phyloP scores from a whole-genome alignment of 2,113 vertebrate species.

The Syngnathus floridae region DNA sequence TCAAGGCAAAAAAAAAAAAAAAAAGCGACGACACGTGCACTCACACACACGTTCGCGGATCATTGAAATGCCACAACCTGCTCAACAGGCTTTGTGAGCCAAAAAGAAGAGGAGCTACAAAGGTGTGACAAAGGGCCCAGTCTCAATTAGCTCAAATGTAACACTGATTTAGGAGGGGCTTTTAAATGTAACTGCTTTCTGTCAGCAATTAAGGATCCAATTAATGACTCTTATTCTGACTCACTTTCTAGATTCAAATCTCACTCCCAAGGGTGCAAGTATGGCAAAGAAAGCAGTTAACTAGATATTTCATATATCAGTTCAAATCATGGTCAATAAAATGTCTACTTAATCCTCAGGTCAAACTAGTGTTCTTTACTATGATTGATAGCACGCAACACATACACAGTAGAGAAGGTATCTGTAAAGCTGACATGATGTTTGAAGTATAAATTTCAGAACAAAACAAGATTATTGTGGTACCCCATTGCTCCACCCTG shows the following conservation, averaged over 20 bases:
- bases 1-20: too few relatives aligned
- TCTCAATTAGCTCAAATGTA: not conserved
- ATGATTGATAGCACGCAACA: too few relatives aligned
- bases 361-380: too few relatives aligned
- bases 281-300: not conserved
- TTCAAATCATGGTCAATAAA: too few relatives aligned
- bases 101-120: not conserved
- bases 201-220: not conserved
- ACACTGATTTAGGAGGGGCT: not conserved
- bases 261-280: not conserved
- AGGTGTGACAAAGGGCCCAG: not conserved
- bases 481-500: not conserved
- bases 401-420: too few relatives aligned
- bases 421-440: too few relatives aligned
- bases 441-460: too few relatives aligned
- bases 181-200: not conserved
- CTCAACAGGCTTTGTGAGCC: slow-evolving; percentile 1
- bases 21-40: too few relatives aligned
- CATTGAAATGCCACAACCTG: not conserved
- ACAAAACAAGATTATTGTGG: too few relatives aligned
- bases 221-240: not conserved
- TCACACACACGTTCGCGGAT: too few relatives aligned
- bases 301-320: not conserved
- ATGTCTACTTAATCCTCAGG: too few relatives aligned
- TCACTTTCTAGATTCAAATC: not conserved